Conservation (phyloP, 2,888 invertebrate genomes). For the Hypomecis atomaria region DNA sequence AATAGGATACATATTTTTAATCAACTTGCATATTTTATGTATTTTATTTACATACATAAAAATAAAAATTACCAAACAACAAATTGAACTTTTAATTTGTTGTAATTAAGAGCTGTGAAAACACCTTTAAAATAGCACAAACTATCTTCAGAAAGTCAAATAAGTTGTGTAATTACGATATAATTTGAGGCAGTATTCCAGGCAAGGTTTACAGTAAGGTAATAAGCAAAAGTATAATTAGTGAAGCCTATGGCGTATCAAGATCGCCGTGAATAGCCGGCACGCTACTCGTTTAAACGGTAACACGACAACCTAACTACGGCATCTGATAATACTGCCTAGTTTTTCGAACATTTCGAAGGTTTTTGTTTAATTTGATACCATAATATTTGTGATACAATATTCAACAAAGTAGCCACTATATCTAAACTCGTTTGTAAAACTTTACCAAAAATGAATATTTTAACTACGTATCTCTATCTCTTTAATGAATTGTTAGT, state of each 20-base stretch:
- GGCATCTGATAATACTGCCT: slow-evolving; percentile 63
- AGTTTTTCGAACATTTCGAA: slow-evolving; percentile 49
- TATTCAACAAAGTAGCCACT: too few species aligned
- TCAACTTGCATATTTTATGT: too few species aligned
- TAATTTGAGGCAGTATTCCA: slow-evolving; percentile 43
- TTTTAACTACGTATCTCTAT: too few species aligned
- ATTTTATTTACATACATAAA: too few species aligned
- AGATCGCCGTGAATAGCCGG: slow-evolving; percentile 62
- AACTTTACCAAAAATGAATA: too few species aligned
- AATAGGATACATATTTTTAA: background rate
- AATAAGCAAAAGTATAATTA: slow-evolving; percentile 77
- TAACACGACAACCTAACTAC: slow-evolving; percentile 69
- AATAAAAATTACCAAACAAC: background rate
- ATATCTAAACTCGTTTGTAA: too few species aligned
- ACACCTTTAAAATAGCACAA: background rate
- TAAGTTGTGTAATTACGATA: slow-evolving; percentile 44
- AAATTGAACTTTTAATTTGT: background rate
- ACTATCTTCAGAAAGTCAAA: slow-evolving; percentile 24
- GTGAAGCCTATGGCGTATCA: slow-evolving; percentile 68
- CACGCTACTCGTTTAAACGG: slow-evolving; percentile 73
- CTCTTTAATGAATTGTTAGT: too few species aligned
- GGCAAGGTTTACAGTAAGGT: slow-evolving; percentile 46
- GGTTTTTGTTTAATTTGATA: slow-evolving; percentile 28
- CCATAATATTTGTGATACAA: background rate
- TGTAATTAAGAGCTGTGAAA: background rate